These are phyloP conservation scores for Muscina levida DNA, from an alignment of 2,888 invertebrate genomes.

Conservation along the genomic window DNA sequence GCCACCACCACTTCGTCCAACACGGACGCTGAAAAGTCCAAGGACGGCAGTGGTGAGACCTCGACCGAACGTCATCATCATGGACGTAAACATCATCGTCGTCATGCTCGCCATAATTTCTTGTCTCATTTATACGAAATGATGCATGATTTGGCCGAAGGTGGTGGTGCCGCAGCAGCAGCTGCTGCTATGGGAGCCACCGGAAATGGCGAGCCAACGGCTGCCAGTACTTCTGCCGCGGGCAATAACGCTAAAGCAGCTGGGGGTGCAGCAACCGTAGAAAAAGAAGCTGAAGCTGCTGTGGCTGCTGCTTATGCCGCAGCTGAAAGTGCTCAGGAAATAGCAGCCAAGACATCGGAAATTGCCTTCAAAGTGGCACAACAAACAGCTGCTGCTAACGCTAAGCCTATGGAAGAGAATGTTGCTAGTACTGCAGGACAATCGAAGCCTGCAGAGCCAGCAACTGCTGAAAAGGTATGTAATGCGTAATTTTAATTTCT, in stretches of 20 bases:
- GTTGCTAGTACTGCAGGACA: background rate
- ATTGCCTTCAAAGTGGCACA: conserved; percentile 59
- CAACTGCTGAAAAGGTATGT: conserved; percentile 43
- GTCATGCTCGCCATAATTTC: conserved; percentile 67
- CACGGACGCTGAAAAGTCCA: conserved; percentile 35
- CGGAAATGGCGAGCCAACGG: conserved; percentile 43
- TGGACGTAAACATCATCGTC: conserved; percentile 65
- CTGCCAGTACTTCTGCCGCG: conserved; percentile 39
- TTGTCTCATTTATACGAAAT: conserved; percentile 72
- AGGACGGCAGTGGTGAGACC: conserved; percentile 56
- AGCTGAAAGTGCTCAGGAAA: conserved; percentile 27
- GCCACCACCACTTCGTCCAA: conserved; percentile 26
- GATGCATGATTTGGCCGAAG: conserved; percentile 75
- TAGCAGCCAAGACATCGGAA: conserved; percentile 48
- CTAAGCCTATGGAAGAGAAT: no score
- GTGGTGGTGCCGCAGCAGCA: conserved; percentile 61
- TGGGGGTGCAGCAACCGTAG: conserved; percentile 43
- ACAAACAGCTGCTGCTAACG: conserved; percentile 59
- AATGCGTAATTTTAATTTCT: background rate
- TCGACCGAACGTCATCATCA: conserved; percentile 66
- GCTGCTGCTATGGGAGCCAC: conserved; percentile 50
- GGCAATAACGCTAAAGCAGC: conserved; percentile 34
- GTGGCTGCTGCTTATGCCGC: conserved; percentile 36
- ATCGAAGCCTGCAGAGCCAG: background rate
- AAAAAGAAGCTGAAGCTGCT: conserved; percentile 39